Percentiles rank a stretch among this genome's conserved stretches.
Conservation (phyloP, 2,113 vertebrate genomes). For the Heterotilapia buettikoferi region DNA sequence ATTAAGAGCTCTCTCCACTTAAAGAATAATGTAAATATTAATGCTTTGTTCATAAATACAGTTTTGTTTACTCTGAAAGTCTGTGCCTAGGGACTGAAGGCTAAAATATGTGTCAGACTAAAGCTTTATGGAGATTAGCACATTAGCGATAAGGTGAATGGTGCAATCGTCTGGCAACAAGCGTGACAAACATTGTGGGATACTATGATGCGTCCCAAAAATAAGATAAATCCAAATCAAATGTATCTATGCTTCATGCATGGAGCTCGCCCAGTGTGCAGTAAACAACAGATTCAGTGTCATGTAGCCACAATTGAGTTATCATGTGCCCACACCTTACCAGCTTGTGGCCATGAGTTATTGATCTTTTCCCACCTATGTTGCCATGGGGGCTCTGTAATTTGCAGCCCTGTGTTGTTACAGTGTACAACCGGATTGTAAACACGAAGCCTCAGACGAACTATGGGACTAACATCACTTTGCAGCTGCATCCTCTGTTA, state of each 20-base stretch:
- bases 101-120: background rate
- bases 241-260: background rate
- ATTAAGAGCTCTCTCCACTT: background rate
- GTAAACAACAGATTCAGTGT: background rate
- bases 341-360: background rate
- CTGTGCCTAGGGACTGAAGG: background rate
- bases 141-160: background rate
- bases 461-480: background rate
- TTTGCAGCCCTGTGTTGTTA: background rate
- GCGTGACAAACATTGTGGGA: background rate
- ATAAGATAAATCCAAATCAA: background rate
- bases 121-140: background rate
- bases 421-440: background rate
- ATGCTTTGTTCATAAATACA: background rate
- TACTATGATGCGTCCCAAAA: background rate
- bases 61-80: background rate
- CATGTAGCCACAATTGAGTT: background rate
- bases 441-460: slow-evolving; percentile 7
- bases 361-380: background rate
- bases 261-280: background rate
- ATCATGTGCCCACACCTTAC: background rate
- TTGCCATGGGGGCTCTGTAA: background rate
- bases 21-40: background rate
- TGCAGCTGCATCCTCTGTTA: background rate
- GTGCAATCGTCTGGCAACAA: background rate